These are phyloP conservation scores for Myoxocephalus aenaeus DNA, from an alignment of 2,797 vertebrate genomes.

Conservation along the genomic window DNA sequence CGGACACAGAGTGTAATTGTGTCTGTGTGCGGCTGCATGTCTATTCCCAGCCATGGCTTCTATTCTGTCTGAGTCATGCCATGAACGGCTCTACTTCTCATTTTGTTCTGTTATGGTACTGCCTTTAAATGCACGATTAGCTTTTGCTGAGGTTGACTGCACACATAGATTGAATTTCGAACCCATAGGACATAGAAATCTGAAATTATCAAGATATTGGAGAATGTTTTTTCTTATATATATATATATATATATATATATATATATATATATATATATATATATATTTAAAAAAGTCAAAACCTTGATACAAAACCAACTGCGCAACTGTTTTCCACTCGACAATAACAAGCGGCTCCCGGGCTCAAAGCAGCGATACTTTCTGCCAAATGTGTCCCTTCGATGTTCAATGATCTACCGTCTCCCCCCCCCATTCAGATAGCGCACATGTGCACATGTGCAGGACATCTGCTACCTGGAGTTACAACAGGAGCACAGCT, in stretches of 20 bases:
- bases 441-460: not conserved
- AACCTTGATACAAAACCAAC: not conserved
- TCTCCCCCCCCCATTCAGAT: not conserved
- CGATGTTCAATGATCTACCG: not conserved
- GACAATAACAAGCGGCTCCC: not conserved
- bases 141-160: conserved; percentile 29
- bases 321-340: not conserved
- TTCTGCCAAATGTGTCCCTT: conserved; percentile 1
- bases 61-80: not conserved
- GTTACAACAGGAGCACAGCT: conserved; percentile 12
- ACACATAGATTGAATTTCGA: conserved; percentile 39
- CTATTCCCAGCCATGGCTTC: not conserved
- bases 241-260: too few species aligned
- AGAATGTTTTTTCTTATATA: not conserved
- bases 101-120: conserved; percentile 20
- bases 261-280: too few species aligned
- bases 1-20: not conserved
- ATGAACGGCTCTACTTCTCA: conserved; percentile 19
- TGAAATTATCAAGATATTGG: not conserved
- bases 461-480: conserved; percentile 21
- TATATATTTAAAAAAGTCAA: too few species aligned
- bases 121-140: conserved; percentile 34
- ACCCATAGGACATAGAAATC: not conserved
- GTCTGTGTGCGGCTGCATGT: not conserved
- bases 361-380: not conserved